Evolutionary conservation across 2,888 invertebrate genomes (phyloP).

Genomic region (Drosophila cognata): DNA sequence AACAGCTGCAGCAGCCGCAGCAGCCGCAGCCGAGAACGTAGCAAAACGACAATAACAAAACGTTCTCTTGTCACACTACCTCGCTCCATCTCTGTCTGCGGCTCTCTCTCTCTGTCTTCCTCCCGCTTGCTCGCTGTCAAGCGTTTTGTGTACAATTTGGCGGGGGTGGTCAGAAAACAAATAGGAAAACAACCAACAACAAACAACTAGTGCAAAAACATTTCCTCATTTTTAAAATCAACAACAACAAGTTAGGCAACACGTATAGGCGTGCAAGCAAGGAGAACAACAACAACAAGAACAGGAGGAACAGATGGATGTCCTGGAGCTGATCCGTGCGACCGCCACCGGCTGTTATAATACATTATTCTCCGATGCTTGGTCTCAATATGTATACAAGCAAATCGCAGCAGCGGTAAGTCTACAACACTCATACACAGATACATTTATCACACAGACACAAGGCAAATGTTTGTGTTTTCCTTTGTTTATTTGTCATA

Average conservation of each 20-base stretch:
- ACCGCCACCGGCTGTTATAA: constrained; percentile 74
- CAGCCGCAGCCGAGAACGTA: constrained; percentile 8
- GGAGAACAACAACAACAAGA: constrained; percentile 20
- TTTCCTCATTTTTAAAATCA: constrained; percentile 51
- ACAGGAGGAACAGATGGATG: constrained; percentile 57
- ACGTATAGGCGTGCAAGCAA: constrained; percentile 15
- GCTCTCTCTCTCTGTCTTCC: background rate
- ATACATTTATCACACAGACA: constrained; percentile 1
- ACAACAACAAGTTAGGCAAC: constrained; percentile 25
- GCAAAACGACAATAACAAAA: constrained; percentile 12
- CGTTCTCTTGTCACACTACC: constrained; percentile 7
- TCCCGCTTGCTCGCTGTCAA: constrained; percentile 5
- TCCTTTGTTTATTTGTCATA: constrained; percentile 27
- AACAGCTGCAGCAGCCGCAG: background rate
- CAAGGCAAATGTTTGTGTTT: constrained; percentile 16
- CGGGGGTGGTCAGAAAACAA: constrained; percentile 34
- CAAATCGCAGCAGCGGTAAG: constrained; percentile 87
- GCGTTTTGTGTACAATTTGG: constrained; percentile 17
- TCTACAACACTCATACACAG: constrained; percentile 31
- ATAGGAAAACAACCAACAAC: constrained; percentile 13
- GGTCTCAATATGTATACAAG: constrained; percentile 86
- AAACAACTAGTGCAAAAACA: constrained; percentile 30
- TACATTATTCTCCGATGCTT: constrained; percentile 83
- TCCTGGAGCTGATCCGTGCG: constrained; percentile 67
- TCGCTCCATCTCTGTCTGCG: background rate